Evolutionary conservation across 2,113 vertebrate species (phyloP).

Genomic region (Podarcis raffonei): DNA sequence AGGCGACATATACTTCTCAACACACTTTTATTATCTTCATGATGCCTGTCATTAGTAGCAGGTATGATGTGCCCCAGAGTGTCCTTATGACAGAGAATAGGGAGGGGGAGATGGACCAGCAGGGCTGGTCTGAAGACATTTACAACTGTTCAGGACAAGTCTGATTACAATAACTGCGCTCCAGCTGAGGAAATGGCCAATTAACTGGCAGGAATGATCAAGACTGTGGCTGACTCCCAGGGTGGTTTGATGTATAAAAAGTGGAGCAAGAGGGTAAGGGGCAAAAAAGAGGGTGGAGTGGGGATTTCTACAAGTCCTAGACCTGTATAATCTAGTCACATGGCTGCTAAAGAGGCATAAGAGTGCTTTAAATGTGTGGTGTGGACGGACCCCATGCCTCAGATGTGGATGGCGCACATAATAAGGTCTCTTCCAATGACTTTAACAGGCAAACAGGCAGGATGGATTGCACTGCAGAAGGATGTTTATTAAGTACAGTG

Average conservation of each 20-base stretch:
- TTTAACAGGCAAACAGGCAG: too few species aligned
- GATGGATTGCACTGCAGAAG: too few species aligned
- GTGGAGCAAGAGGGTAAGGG: not conserved
- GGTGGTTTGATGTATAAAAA: not conserved
- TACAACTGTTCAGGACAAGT: conserved; percentile 13
- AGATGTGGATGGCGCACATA: too few species aligned
- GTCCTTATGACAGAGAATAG: conserved; percentile 43
- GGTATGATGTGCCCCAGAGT: conserved; percentile 34
- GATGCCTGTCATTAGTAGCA: conserved; percentile 50
- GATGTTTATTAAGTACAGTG: not conserved
- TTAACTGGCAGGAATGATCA: not conserved
- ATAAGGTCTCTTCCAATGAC: too few species aligned
- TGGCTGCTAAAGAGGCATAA: too few species aligned
- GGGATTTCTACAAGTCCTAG: not conserved
- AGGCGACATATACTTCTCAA: not conserved
- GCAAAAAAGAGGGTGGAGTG: rapidly evolving
- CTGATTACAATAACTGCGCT: conserved; percentile 18
- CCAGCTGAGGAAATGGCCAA: conserved; percentile 34
- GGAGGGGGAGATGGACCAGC: not conserved
- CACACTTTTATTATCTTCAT: conserved; percentile 37
- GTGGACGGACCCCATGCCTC: too few species aligned
- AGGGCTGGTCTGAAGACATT: not conserved
- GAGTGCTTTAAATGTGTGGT: too few species aligned
- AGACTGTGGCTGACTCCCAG: not conserved
- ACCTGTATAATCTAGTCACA: not conserved